A percentile compares a stretch with the other conserved stretches of the same genome.
These are phyloP conservation scores for Plodia interpunctella DNA, from an alignment of 1,140 invertebrate genomes.

Conservation along the genomic window DNA sequence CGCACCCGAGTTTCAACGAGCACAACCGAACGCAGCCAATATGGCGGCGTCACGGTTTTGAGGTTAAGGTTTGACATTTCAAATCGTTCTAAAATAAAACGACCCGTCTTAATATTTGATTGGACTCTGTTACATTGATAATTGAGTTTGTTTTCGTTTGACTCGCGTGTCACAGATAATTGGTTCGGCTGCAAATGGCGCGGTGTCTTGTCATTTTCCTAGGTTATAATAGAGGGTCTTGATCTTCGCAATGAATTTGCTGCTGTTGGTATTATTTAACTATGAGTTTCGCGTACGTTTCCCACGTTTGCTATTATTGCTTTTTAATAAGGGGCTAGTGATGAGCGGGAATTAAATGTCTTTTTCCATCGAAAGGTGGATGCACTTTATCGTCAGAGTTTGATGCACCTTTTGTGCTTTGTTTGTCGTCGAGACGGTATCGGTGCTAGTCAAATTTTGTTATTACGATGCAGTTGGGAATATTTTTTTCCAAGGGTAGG, in stretches of 20 bases:
- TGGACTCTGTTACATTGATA: conserved; percentile 11
- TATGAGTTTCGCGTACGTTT: conserved; percentile 41
- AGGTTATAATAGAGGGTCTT: conserved; percentile 61
- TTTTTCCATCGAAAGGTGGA: conserved; percentile 23
- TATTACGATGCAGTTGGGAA: too few relatives aligned
- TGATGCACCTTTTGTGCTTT: neutral
- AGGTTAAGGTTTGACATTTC: conserved; percentile 76
- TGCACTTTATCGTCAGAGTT: conserved; percentile 6
- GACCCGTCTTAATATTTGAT: conserved; percentile 14
- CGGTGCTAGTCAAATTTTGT: neutral
- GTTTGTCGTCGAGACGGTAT: neutral
- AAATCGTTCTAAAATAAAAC: conserved; percentile 47
- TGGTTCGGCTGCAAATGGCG: conserved; percentile 41
- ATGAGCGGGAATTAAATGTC: conserved; percentile 17
- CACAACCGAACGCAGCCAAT: conserved; percentile 52
- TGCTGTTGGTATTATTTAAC: conserved; percentile 39
- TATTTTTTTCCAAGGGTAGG: too few relatives aligned
- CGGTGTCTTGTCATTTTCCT: conserved; percentile 60
- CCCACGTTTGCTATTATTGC: conserved; percentile 48
- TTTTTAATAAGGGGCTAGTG: conserved; percentile 31
- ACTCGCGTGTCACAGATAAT: conserved; percentile 19
- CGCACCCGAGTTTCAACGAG: conserved; percentile 33
- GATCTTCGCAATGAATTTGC: conserved; percentile 72
- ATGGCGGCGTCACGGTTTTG: conserved; percentile 73
- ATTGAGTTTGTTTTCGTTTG: conserved; percentile 36